Evolutionary conservation across 2,888 invertebrate genomes (phyloP).

Genomic region (Deilephila elpenor): DNA sequence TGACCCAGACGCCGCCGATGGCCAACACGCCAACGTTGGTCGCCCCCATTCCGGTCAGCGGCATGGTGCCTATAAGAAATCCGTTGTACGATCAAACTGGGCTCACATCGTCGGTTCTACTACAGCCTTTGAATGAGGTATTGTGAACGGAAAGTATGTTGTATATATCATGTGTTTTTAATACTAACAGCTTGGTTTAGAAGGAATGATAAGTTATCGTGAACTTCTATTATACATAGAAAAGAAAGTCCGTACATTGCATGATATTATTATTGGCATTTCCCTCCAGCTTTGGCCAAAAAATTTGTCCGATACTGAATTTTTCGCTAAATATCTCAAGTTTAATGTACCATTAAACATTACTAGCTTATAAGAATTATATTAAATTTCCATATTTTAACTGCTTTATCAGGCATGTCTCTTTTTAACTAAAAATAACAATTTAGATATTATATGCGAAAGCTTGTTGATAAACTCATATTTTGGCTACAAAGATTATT

Average conservation of each 20-base stretch:
- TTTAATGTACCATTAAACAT: too few species aligned
- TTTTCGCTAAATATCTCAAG: too few species aligned
- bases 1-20: conserved; percentile 56
- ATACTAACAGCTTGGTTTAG: too few species aligned
- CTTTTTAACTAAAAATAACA: too few species aligned
- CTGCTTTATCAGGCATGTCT: too few species aligned
- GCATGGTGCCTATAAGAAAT: conserved; percentile 77
- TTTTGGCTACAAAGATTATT: not conserved
- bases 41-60: conserved; percentile 64
- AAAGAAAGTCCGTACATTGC: too few species aligned
- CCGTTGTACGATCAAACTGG: conserved; percentile 73
- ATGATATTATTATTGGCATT: too few species aligned
- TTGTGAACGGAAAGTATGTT: conserved; percentile 13
- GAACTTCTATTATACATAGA: not conserved
- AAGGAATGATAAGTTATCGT: not conserved
- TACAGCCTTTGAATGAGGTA: conserved; percentile 80
- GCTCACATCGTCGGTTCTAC: conserved; percentile 71
- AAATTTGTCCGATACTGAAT: too few species aligned
- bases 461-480: not conserved
- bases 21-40: conserved; percentile 56
- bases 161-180: not conserved
- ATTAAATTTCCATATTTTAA: too few species aligned
- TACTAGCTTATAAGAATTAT: too few species aligned
- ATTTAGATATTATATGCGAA: not conserved
- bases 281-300: too few species aligned